Evolutionary conservation across 1,140 invertebrate genomes (phyloP), one percentile per base, ranked within the genome.

Genomic region (Diprion similis): DNA sequence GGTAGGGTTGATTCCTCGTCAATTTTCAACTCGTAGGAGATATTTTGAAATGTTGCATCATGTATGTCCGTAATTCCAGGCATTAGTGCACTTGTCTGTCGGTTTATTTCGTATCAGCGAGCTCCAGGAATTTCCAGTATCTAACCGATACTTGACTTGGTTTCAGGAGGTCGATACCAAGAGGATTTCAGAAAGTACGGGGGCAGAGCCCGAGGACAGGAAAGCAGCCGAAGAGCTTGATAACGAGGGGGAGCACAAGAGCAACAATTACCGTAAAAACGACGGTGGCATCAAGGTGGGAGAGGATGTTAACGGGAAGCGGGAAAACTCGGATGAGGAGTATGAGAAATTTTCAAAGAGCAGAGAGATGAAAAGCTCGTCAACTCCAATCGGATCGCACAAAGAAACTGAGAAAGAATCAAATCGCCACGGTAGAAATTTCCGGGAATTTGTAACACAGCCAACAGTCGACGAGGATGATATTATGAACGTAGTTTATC

Each of bases 141-240:
- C 70, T 65, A 45, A 37, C 2, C 6, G 24, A 19, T 10, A 8
- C 17, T 37, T 66, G 67, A 66, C 76, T 71, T 73, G 71, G 73
- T 70, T 70, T 37, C 72, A 86, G 85, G 81, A 85, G 48, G 85
- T 86, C 68, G 81, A 83, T 9, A 86, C 81, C 37, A 82, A 79
- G 66, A 79, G 76, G 73, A 76, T 84, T 77, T 85, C 84, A 78
- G 24, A 37, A 37, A 6, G 24, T 37, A 37, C 24, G 24, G 24
- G 24, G 6, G 24, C 24, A 37, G 24, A 37, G 24, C 24, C 24
- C 24, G 24, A 37, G 59, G 81, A 80, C 17, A 81, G 74, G 70
- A 37, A 37, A 37, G 83, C 77, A 24, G 75, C 76, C 48, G 70
- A 78, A 76, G 47, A 71, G 59, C 72, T 72, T 72, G 74, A 68